Evolutionary conservation across 2,888 invertebrate genomes (phyloP), one percentile per base, ranked within the genome.

Genomic region (Bhutanitis thaidina): DNA sequence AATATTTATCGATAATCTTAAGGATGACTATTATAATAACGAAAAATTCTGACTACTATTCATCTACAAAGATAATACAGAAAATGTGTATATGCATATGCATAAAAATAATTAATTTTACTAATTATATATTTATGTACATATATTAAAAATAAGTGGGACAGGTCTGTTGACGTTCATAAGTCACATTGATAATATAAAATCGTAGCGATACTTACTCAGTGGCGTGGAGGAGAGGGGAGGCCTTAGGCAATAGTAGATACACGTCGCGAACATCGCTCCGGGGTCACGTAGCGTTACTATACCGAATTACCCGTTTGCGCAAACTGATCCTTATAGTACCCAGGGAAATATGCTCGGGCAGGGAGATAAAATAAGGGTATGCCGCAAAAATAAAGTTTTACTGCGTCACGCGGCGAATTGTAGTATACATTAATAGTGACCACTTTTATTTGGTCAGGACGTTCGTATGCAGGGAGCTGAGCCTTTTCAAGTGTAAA

Each of bases 241-340:
- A 69, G 66, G 72, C 74, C 73, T 74, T 58, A 70, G 69, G 81
- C 79, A 77, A 79, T 76, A 79, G 80, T 73, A 72, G 70, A 69
- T 65, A 79, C 83, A 84, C 80, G 83, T 80, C 80, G 75, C 74
- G 72, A 69, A 76, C 80, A 81, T 82, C 78, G 74, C 73, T 69
- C 59, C 67, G 67, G 71, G 80, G 87, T 85, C 87, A 87, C 84
- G 86, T 85, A 79, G 68, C 65, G 72, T 70, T 65, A 71, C 74
- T 71, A 78, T 74, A 41, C 37, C 41, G 55, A 56, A 64, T 45
- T 52, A 39, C 53, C 50, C 39, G 46, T 44, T 47, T 35, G 14
- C 25, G 37, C 36, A 36, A 45, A 51, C 51, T 51, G 45, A 45
- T 80, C 75, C 75, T 74, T 73, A 77, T 73, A 72, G 76, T 77